Conservation (phyloP, 1,140 invertebrate genomes). For the Aleiodes sp. region DNA sequence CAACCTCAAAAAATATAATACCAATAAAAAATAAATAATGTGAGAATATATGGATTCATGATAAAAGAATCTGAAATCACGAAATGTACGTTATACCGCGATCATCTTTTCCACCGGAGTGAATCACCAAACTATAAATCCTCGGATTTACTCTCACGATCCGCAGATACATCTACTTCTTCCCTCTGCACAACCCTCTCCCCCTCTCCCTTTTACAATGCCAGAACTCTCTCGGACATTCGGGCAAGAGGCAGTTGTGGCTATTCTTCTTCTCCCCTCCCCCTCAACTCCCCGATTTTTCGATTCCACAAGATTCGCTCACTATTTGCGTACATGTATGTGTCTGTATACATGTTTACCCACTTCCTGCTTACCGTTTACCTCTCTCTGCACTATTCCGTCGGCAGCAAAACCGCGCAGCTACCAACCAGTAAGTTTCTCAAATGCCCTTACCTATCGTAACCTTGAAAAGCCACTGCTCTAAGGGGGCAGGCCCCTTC, state of each 20-base stretch:
- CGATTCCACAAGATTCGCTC: not conserved
- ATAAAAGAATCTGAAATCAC: too few species aligned
- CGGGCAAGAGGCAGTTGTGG: too few species aligned
- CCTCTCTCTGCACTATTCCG: conserved; percentile 11
- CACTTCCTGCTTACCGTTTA: conserved; percentile 47
- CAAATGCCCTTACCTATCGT: not conserved
- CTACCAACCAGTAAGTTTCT: not conserved
- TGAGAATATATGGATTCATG: too few species aligned
- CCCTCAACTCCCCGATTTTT: too few species aligned
- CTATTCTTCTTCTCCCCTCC: not conserved
- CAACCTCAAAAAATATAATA: too few species aligned
- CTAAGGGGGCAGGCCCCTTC: conserved; percentile 37
- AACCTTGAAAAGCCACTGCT: conserved; percentile 44
- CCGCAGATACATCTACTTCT: not conserved
- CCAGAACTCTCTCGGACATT: too few species aligned
- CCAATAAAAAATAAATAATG: too few species aligned
- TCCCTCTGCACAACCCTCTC: not conserved
- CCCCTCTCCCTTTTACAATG: too few species aligned
- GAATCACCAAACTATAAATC: not conserved
- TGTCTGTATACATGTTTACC: not conserved
- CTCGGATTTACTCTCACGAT: not conserved
- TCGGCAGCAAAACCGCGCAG: conserved; percentile 38
- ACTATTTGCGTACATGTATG: too few species aligned
- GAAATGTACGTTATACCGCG: too few species aligned
- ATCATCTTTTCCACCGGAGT: not conserved